These are phyloP conservation scores for Sesamia nonagrioides DNA, from an alignment of 1,140 invertebrate species.

Conservation along the genomic window DNA sequence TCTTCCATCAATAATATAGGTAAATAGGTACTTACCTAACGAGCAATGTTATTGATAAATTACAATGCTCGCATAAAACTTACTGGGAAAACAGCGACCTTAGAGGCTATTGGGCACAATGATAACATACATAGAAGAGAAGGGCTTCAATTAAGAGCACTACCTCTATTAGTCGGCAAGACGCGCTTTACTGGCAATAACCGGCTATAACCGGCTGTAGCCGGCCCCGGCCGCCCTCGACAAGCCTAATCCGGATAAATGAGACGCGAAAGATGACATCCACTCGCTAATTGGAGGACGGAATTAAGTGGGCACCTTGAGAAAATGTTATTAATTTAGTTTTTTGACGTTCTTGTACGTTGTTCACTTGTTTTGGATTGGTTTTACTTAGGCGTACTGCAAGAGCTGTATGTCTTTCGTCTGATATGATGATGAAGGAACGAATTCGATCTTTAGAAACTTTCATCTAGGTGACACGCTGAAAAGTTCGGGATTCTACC, in stretches of 20 bases:
- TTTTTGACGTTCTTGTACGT: neutral
- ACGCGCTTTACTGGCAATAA: slow-evolving; percentile 61
- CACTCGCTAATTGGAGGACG: slow-evolving; percentile 67
- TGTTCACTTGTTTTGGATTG: neutral
- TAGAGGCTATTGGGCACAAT: slow-evolving; percentile 53
- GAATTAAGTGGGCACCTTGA: slow-evolving; percentile 61
- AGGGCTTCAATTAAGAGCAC: slow-evolving; percentile 72
- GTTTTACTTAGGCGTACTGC: no score
- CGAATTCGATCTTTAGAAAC: no score
- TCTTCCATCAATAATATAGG: no score
- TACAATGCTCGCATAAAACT: neutral
- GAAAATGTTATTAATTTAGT: slow-evolving; percentile 43
- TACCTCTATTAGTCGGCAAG: slow-evolving; percentile 69
- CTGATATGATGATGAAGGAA: no score
- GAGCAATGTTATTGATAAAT: neutral
- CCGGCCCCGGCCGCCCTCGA: slow-evolving; percentile 63
- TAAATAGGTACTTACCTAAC: no score
- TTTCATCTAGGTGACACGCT: neutral
- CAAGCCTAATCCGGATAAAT: slow-evolving; percentile 72
- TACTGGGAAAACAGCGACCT: neutral
- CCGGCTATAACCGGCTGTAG: slow-evolving; percentile 62
- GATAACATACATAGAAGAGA: slow-evolving; percentile 61
- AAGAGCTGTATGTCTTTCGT: no score
- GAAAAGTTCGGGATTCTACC: no score
- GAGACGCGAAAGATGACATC: slow-evolving; percentile 74